These are phyloP conservation scores for Gambusia yucatana DNA, from an alignment of 2,797 vertebrate genomes.

Conservation along the genomic window DNA sequence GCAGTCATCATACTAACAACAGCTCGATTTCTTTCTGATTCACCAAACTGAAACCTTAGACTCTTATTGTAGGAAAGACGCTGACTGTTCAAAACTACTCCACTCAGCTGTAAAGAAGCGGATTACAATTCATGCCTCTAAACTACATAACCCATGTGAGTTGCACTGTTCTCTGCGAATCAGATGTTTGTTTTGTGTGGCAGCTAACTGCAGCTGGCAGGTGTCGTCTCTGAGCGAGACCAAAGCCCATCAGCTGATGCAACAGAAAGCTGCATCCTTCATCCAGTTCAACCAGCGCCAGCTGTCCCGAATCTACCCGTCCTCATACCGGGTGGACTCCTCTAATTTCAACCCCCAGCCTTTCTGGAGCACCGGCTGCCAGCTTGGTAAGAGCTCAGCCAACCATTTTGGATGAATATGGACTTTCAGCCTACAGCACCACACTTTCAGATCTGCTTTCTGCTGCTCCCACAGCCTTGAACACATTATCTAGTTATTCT, in stretches of 20 bases:
- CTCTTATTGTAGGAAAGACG: neutral
- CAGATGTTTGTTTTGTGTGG: neutral
- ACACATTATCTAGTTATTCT: neutral
- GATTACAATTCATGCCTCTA: neutral
- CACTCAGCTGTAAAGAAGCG: neutral
- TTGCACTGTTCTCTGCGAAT: neutral
- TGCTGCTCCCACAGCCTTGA: neutral
- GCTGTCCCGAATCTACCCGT: slow-evolving; percentile 95
- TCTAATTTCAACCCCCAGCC: slow-evolving; percentile 99
- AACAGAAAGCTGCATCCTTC: slow-evolving; percentile 89
- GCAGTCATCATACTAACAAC: neutral
- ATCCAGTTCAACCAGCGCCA: slow-evolving; percentile 94
- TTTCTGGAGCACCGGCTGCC: slow-evolving; percentile 96
- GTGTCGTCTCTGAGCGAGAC: slow-evolving; percentile 97
- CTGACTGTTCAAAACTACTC: neutral
- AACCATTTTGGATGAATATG: no score
- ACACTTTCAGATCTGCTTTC: neutral
- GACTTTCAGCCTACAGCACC: neutral
- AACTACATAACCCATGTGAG: neutral
- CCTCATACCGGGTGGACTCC: slow-evolving; percentile 95
- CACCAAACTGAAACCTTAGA: neutral
- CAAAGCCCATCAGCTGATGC: slow-evolving; percentile 94
- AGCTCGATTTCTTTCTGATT: neutral
- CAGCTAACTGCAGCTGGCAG: slow-evolving; percentile 91
- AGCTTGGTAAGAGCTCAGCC: slow-evolving; percentile 84